Evolutionary conservation across 2,888 invertebrate genomes (phyloP).

Genomic region (Drosophila robusta): DNA sequence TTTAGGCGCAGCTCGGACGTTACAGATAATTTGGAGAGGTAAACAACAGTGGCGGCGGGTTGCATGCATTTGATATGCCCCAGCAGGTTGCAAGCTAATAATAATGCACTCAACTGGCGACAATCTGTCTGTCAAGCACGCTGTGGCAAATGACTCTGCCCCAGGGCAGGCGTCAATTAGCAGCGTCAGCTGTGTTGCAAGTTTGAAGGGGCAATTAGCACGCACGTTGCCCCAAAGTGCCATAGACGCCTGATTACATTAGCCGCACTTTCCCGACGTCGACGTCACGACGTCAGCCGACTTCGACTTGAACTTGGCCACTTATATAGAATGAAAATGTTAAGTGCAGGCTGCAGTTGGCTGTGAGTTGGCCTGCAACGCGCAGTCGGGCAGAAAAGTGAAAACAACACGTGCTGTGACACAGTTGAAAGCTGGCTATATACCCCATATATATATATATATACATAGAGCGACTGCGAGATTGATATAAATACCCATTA

Average conservation of each 20-base stretch:
- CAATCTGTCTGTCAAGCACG: not conserved
- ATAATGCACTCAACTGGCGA: conserved; percentile 18
- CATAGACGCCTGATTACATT: conserved; percentile 41
- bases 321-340: conserved; percentile 63
- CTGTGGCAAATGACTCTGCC: conserved; percentile 8
- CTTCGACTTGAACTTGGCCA: conserved; percentile 4
- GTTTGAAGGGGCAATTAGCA: conserved; percentile 52
- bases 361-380: conserved; percentile 43
- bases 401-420: conserved; percentile 36
- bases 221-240: conserved; percentile 64
- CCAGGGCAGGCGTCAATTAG: conserved; percentile 26
- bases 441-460: not conserved
- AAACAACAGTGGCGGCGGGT: conserved; percentile 4
- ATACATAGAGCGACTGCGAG: not conserved
- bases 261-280: conserved; percentile 64
- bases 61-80: conserved; percentile 6
- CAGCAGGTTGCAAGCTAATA: conserved; percentile 19
- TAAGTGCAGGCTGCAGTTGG: conserved; percentile 57
- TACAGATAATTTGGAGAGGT: not conserved
- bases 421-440: conserved; percentile 3
- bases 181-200: conserved; percentile 35
- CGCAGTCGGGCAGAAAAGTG: conserved; percentile 52
- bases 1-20: conserved; percentile 2
- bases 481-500: conserved; percentile 6
- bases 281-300: conserved; percentile 2